Evolutionary conservation across 2,113 vertebrate species (phyloP), one percentile per base, ranked within the genome.

Genomic region (Lamprotornis superbus): DNA sequence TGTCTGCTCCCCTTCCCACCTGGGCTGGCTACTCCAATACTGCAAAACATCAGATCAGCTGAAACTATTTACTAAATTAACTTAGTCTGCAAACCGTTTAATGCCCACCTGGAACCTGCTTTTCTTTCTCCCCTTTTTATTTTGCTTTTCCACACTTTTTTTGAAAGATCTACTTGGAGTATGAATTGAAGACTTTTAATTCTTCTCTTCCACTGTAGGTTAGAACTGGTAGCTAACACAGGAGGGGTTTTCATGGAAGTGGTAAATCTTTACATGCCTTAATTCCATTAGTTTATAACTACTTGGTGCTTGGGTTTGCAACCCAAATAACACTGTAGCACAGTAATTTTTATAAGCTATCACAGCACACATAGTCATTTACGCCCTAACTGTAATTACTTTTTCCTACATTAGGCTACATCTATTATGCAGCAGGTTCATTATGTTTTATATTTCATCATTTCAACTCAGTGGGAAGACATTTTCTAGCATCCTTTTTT

Each of bases 61-160:
- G 70, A 3, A 19, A 42, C 10, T 17, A 11, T 20, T 70, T 33
- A 46, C 33, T 7, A 15, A 53, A 39, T 24, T 13, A 52, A 12
- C 31, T 27, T 3, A 3, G 1, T 3, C 33, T 44, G 31, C n/a
- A 27, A 49, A 27, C 2, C 1, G 0, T 39, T 52, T 52, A 52
- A 39, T 24, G 24, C 21, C 23, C 21, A 7, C 10, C 56, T 33
- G 17, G 1, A 5, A 30, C 3, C 21, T 2, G 5, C 15, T 80
- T 31, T 21, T n/a, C 14, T 69, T 57, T 40, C 11, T 15, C 3
- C 10, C 2, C 5, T 52, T 12, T 40, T 31, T 8, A 3, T 46
- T 82, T 40, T 17, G 1, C 4, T 12, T 39, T 55, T 69, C 40
- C 27, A 9, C 4, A 0, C 2, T 49, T 60, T 73, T 73, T 63